Evolutionary conservation across 2,113 vertebrate genomes (phyloP).

Genomic region (Notechis scutatus): DNA sequence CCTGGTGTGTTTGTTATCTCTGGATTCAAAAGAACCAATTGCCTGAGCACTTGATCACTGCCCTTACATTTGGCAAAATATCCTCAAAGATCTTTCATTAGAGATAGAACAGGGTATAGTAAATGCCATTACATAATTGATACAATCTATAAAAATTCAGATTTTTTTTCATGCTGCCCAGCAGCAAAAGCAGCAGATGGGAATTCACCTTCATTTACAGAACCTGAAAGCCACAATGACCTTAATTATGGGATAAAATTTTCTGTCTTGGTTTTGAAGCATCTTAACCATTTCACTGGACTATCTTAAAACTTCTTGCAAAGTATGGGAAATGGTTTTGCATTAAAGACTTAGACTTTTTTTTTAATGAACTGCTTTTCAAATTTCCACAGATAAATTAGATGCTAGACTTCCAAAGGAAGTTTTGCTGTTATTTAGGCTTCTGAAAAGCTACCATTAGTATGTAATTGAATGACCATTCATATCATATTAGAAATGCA

Average conservation of each 20-base stretch:
- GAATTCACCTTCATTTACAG: background rate
- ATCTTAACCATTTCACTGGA: background rate
- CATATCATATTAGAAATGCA: background rate
- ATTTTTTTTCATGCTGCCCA: background rate
- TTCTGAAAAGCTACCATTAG: background rate
- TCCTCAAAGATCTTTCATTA: background rate
- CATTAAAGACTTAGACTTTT: background rate
- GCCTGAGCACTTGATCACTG: background rate
- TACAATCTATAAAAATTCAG: background rate
- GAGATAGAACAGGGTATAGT: background rate
- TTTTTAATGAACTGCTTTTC: background rate
- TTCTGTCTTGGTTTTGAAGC: background rate
- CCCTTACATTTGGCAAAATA: background rate
- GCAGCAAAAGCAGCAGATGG: background rate
- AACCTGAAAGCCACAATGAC: background rate
- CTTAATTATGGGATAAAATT: background rate
- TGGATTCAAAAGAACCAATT: background rate
- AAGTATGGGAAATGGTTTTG: background rate
- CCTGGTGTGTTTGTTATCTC: background rate
- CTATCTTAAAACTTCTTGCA: background rate
- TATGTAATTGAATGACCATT: background rate
- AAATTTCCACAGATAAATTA: background rate
- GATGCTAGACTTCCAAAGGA: background rate
- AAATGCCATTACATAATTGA: background rate
- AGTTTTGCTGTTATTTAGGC: background rate